Percentiles rank a stretch among this genome's conserved stretches.
Conservation (phyloP, 2,888 invertebrate genomes). For the Polyommatus iphigenia region DNA sequence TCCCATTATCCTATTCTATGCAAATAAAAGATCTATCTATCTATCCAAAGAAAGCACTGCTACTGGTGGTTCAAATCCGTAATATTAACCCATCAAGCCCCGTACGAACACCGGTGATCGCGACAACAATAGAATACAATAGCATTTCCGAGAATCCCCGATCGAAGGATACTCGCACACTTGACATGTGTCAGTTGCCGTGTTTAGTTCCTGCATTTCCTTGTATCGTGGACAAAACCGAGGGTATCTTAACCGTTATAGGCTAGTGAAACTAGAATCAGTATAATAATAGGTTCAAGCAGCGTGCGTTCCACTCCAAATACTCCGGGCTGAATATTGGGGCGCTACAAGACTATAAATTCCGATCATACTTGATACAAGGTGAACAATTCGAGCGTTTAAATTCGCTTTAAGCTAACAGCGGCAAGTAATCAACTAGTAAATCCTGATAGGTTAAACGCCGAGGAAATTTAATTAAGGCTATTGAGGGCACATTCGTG, state of each 20-base stretch:
- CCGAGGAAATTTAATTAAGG: slow-evolving; percentile 3
- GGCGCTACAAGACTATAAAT: slow-evolving; percentile 25
- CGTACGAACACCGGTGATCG: too few species aligned
- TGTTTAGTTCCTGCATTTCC: background rate
- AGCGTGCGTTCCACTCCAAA: slow-evolving; percentile 11
- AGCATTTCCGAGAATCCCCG: too few species aligned
- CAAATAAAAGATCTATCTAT: too few species aligned
- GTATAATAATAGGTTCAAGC: background rate
- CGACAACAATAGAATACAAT: too few species aligned
- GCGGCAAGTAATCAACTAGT: slow-evolving; percentile 22
- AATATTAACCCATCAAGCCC: too few species aligned
- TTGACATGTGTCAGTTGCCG: too few species aligned
- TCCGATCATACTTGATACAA: slow-evolving; percentile 1
- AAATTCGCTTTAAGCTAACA: slow-evolving; percentile 20
- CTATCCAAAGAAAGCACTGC: too few species aligned
- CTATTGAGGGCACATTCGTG: background rate
- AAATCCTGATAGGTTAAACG: slow-evolving; percentile 15
- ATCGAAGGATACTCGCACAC: too few species aligned
- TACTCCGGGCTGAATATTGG: slow-evolving; percentile 14
- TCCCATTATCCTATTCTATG: too few species aligned
- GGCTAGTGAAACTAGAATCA: slow-evolving; percentile 11
- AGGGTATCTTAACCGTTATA: background rate
- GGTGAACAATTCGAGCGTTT: slow-evolving; percentile 20
- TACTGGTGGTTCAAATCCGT: too few species aligned
- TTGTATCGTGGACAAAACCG: background rate